A percentile compares a stretch with the other conserved stretches of the same genome.
Conservation (phyloP, 2,113 vertebrate species). For the Eurystomus gularis region DNA sequence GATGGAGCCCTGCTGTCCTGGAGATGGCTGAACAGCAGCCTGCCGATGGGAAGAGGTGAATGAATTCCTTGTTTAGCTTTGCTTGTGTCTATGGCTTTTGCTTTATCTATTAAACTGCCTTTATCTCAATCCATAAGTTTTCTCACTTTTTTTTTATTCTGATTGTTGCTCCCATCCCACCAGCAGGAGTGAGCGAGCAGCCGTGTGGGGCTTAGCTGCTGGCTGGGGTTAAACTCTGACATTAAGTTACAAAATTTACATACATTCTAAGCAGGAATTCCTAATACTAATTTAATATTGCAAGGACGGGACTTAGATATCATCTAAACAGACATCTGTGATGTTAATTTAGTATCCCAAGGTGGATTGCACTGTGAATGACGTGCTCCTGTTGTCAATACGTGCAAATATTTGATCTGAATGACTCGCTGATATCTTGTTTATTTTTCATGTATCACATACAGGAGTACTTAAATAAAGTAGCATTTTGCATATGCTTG, state of each 20-base stretch:
- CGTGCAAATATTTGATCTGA: neutral
- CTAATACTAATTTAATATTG: fast-evolving
- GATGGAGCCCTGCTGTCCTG: neutral
- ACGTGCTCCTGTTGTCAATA: neutral
- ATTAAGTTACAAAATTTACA: neutral
- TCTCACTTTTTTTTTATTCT: no score
- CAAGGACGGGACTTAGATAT: neutral
- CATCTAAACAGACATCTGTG: fast-evolving
- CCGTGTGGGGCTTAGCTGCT: neutral
- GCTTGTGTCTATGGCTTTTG: neutral
- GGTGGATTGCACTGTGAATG: neutral
- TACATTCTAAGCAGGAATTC: neutral
- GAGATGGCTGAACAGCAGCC: neutral
- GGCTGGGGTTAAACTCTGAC: neutral
- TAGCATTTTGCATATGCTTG: fast-evolving
- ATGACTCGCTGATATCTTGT: neutral
- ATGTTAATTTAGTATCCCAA: neutral
- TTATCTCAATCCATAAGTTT: neutral
- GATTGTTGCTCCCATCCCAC: no score
- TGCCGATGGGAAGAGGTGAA: neutral
- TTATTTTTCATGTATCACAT: neutral
- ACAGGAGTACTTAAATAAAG: neutral
- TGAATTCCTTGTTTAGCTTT: neutral
- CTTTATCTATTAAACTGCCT: neutral
- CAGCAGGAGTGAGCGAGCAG: neutral